Evolutionary conservation across 2,797 vertebrate genomes (phyloP).

Genomic region (Vultur gryphus): DNA sequence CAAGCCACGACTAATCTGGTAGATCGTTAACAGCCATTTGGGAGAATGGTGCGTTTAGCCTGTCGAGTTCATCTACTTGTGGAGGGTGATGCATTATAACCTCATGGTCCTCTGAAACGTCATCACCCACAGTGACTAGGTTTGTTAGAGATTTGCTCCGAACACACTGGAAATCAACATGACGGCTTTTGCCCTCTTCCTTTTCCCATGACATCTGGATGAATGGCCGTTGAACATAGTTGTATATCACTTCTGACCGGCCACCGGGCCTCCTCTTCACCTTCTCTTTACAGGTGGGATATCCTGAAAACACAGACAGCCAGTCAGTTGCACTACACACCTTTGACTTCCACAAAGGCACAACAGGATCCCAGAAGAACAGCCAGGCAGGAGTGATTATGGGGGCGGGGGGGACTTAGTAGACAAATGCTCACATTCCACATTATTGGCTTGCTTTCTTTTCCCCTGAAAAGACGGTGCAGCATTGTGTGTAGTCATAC

Average conservation of each 20-base stretch:
- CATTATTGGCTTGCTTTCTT: not conserved
- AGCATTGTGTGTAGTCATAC: not conserved
- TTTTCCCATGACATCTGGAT: conserved; percentile 87
- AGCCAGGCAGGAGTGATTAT: not conserved
- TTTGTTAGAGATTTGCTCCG: conserved; percentile 83
- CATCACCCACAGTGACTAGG: conserved; percentile 69
- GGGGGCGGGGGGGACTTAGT: not conserved
- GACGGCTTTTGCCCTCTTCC: conserved; percentile 84
- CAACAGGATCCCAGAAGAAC: not conserved
- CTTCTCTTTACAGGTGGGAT: conserved; percentile 84
- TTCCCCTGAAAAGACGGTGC: not conserved
- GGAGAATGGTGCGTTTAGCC: conserved; percentile 74
- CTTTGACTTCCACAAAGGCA: not conserved
- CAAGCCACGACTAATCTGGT: conserved; percentile 60
- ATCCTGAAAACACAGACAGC: conserved; percentile 66
- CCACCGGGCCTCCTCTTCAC: conserved; percentile 80
- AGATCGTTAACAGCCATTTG: conserved; percentile 67
- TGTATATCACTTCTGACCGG: conserved; percentile 83
- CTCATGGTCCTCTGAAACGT: conserved; percentile 72
- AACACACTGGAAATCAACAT: conserved; percentile 84
- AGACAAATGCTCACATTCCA: not conserved
- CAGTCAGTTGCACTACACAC: not conserved
- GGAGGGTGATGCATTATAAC: conserved; percentile 72
- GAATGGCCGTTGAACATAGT: conserved; percentile 82
- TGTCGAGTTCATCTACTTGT: conserved; percentile 81